Conservation (phyloP, 2,797 vertebrate genomes). For the Acrossocheilus wenchowensis region DNA sequence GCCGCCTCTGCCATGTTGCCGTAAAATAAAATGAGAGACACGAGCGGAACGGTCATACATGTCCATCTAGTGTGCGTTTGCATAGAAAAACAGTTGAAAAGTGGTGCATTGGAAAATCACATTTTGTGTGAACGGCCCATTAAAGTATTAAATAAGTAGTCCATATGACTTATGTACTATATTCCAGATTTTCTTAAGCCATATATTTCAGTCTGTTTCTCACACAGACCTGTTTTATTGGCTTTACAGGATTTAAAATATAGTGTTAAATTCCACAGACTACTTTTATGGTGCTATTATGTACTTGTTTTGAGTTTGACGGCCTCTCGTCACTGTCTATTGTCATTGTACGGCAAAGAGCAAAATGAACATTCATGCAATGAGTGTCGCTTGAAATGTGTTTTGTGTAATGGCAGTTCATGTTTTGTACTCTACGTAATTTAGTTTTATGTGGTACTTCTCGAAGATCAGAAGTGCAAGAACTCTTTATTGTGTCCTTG, state of each 20-base stretch:
- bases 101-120: not conserved
- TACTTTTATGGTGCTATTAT: not conserved
- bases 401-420: not conserved
- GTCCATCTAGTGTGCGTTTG: not conserved
- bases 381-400: not conserved
- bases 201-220: not conserved
- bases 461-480: not conserved
- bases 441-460: not conserved
- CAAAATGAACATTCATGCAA: not conserved
- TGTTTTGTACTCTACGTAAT: not conserved
- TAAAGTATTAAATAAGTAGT: not conserved
- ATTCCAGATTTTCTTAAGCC: not conserved
- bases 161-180: not conserved
- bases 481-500: constrained; percentile 56
- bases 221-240: not conserved
- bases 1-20: not conserved
- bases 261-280: not conserved
- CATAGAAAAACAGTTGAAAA: not conserved
- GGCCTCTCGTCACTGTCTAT: not conserved
- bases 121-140: not conserved
- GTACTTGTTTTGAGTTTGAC: not conserved
- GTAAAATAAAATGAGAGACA: not conserved
- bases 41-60: not conserved
- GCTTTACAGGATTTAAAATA: not conserved
- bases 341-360: not conserved